These are phyloP conservation scores for Archilochus colubris DNA, from an alignment of 2,113 vertebrate genomes.

Conservation along the genomic window DNA sequence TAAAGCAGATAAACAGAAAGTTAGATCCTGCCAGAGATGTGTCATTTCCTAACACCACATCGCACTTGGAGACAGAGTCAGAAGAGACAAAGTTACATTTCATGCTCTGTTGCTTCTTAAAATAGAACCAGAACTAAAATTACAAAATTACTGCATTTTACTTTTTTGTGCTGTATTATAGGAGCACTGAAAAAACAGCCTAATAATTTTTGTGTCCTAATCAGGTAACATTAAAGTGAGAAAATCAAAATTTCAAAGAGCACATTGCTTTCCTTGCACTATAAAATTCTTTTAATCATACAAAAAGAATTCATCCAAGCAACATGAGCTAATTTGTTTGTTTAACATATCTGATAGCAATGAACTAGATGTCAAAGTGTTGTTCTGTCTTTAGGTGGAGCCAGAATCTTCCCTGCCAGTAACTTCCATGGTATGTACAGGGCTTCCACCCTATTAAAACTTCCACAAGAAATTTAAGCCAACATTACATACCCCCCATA, in stretches of 20 bases:
- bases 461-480: background rate
- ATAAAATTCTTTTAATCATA: background rate
- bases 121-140: background rate
- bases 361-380: background rate
- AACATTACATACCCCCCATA: background rate
- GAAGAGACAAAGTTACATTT: background rate
- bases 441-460: background rate
- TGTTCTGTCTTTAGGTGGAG: constrained; percentile 30
- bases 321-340: background rate
- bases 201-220: background rate
- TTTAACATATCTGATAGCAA: background rate
- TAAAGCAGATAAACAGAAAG: background rate
- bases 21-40: background rate
- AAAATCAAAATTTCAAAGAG: background rate
- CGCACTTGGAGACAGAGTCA: background rate
- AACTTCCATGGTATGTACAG: background rate
- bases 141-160: background rate
- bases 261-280: background rate
- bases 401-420: background rate
- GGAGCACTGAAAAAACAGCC: background rate
- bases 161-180: background rate
- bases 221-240: background rate
- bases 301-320: background rate
- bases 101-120: background rate
- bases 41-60: background rate